These are phyloP conservation scores for Heliothis peltigera DNA, from an alignment of 2,888 invertebrate species.

Conservation along the genomic window DNA sequence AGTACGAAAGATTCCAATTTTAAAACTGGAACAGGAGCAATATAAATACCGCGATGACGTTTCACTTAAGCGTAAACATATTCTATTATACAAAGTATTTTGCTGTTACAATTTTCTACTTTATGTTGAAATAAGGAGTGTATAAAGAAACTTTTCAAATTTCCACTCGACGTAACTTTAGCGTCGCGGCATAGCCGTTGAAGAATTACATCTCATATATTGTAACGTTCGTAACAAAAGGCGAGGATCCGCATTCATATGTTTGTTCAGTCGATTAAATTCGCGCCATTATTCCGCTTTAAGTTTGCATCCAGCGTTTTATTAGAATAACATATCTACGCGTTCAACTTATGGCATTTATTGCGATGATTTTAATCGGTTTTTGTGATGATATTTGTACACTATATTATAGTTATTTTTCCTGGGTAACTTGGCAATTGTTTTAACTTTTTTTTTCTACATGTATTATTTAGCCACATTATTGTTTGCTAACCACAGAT, in stretches of 20 bases:
- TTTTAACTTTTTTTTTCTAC: too few species aligned
- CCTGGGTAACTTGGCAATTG: too few species aligned
- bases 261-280: constrained; percentile 67
- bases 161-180: constrained; percentile 58
- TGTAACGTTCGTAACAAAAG: constrained; percentile 60
- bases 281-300: constrained; percentile 60
- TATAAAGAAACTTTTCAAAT: constrained; percentile 64
- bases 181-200: constrained; percentile 49
- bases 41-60: constrained; percentile 26
- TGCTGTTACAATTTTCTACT: constrained; percentile 43
- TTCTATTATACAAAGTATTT: constrained; percentile 31
- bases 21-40: constrained; percentile 8
- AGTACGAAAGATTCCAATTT: constrained; percentile 9
- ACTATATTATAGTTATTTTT: background rate
- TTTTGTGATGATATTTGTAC: constrained; percentile 11
- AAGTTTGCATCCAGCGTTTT: constrained; percentile 60
- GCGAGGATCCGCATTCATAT: constrained; percentile 60
- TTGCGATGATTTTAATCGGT: constrained; percentile 15
- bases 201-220: constrained; percentile 67
- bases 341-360: constrained; percentile 25
- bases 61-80: constrained; percentile 36
- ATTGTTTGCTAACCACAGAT: too few species aligned
- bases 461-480: too few species aligned
- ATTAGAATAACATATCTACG: constrained; percentile 47
- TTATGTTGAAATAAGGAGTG: constrained; percentile 49